These are phyloP conservation scores for Typhlichthys subterraneus DNA, from an alignment of 2,797 vertebrate genomes.

Conservation along the genomic window DNA sequence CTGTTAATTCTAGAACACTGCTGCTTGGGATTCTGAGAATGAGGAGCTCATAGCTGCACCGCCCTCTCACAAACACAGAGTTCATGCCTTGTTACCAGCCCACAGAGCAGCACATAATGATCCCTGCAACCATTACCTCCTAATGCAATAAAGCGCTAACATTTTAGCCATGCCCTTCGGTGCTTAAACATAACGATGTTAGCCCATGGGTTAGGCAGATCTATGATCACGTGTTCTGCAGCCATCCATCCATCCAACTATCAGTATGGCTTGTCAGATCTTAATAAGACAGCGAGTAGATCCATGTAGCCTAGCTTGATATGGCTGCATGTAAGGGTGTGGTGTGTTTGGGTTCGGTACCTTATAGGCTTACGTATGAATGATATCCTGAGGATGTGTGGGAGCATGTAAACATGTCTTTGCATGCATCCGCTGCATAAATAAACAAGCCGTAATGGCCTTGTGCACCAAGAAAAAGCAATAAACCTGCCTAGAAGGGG, in stretches of 20 bases:
- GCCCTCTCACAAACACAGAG: conserved; percentile 67
- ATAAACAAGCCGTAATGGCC: conserved; percentile 62
- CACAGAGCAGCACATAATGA: conserved; percentile 70
- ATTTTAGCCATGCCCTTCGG: conserved; percentile 65
- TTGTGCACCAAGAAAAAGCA: conserved; percentile 56
- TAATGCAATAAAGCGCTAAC: conserved; percentile 71
- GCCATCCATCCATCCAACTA: conserved; percentile 48
- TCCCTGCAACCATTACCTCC: conserved; percentile 67
- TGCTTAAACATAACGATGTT: conserved; percentile 65
- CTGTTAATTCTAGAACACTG: conserved; percentile 67
- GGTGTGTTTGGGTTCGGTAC: not conserved
- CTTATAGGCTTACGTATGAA: not conserved
- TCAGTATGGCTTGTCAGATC: conserved; percentile 26
- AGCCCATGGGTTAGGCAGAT: conserved; percentile 57
- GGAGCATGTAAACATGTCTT: conserved; percentile 49
- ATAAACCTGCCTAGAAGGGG: conserved; percentile 56
- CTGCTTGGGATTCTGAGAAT: conserved; percentile 73
- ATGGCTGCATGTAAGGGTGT: not conserved
- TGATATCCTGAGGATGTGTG: conserved; percentile 47
- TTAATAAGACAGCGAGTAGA: conserved; percentile 35
- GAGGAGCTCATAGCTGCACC: conserved; percentile 66
- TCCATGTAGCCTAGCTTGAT: not conserved
- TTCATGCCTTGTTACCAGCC: conserved; percentile 74
- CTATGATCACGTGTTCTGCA: conserved; percentile 42
- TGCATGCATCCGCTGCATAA: conserved; percentile 55